phyloP scores from a whole-genome alignment of 2,888 invertebrate genomes.

The Volucella zonaria region DNA sequence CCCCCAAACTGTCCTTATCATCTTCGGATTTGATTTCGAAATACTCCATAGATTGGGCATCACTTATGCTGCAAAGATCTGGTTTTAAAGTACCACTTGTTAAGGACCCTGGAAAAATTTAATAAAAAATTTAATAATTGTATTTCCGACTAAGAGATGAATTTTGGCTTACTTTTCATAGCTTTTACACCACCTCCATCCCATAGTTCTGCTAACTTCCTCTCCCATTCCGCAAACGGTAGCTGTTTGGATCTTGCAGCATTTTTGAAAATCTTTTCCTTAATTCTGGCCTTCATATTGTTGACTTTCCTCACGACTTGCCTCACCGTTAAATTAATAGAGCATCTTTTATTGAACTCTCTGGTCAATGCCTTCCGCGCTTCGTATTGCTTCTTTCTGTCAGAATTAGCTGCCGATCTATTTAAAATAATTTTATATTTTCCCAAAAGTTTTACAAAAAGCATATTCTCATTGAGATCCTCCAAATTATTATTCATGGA shows the following conservation, averaged over 20 bases:
- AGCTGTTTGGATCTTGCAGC: conserved; percentile 1
- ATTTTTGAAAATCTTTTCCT: conserved; percentile 12
- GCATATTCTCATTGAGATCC: background rate
- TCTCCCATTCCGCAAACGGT: conserved; percentile 16
- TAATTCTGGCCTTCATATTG: conserved; percentile 32
- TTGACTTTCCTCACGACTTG: conserved; percentile 38
- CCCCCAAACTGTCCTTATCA: no score
- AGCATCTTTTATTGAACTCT: conserved; percentile 22
- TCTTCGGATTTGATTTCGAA: no score
- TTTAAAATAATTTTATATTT: conserved; percentile 35
- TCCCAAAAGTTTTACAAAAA: conserved; percentile 30
- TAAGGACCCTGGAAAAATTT: no score
- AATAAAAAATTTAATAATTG: no score
- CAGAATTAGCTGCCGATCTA: background rate
- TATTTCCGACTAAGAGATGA: no score
- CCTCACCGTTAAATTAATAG: conserved; percentile 24
- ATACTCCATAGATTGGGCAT: no score
- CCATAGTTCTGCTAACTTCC: conserved; percentile 28
- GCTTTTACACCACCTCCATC: background rate
- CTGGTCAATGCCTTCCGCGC: background rate
- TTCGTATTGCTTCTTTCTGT: background rate
- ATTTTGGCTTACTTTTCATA: background rate
- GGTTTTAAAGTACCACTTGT: background rate
- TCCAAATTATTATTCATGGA: background rate
- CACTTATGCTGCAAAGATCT: no score